Base-by-base conservation (phyloP, 37 sponge, comb jelly and placozoan species). In the Haliclona indistincta region DNA sequence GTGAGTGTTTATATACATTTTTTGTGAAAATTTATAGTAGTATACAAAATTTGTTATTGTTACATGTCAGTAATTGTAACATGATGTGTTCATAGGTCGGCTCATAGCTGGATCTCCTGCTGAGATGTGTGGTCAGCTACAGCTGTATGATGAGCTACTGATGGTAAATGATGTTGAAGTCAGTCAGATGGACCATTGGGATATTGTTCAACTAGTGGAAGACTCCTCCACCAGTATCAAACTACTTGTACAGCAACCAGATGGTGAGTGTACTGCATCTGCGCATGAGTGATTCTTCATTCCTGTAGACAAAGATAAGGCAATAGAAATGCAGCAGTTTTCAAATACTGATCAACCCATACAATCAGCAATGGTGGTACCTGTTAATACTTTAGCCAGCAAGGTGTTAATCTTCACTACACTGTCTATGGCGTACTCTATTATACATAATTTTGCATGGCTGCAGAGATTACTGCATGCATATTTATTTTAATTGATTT, bases 21-120 rank as follows among this genome's bases (percentile, higher is more conserved):
- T 3, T 43, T 20, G 23, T n/a, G n/a, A n/a, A n/a, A n/a, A n/a
- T n/a, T n/a, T n/a, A n/a, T n/a, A n/a, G n/a, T n/a, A n/a, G n/a
- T n/a, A n/a, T n/a, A n/a, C n/a, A n/a, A n/a, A n/a, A n/a, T 40
- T 22, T 43, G 47, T 49, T 26, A 4, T 42, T 22, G 25, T 43
- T n/a, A n/a, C n/a, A n/a, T n/a, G n/a, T n/a, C n/a, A n/a, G n/a
- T n/a, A n/a, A n/a, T n/a, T n/a, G n/a, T n/a, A n/a, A n/a, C n/a
- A n/a, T n/a, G n/a, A n/a, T 65, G 2, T 36, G 41, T 33, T 41
- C 25, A 10, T 56, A 95, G 96, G 96, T 78, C 96, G 92, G 25
- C 79, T 97, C 45, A 62, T 97, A 4, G 87, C 92, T 2, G 93
- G 72, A 37, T 79, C 81, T 55, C 98, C 98, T 30, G 98, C 98